Evolutionary conservation across 2,888 invertebrate genomes (phyloP), one percentile per base, ranked within the genome.

Genomic region (Cheiracanthium punctorium): DNA sequence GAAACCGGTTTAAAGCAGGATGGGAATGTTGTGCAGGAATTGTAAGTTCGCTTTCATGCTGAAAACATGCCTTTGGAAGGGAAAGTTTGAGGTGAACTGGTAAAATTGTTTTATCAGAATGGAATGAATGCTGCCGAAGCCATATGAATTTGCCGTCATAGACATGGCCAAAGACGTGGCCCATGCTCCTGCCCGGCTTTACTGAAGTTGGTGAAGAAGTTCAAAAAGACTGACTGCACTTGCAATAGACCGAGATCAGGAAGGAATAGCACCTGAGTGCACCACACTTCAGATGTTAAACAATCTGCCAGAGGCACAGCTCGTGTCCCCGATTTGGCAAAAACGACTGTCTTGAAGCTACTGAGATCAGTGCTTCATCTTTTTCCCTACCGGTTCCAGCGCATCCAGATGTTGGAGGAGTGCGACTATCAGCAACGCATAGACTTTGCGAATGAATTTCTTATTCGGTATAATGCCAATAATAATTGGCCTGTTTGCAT

Each of bases 361-460:
- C 30, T 73, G 0, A 48, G 7, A 2, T 71, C 29, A 4, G 43
- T 43, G 14, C 29, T 29, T 0, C 43, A 5, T 24, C 8, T 48
- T 10, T 52, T 72, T 30, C 0, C 0, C 43, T 29, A 52, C 10
- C n/a, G 29, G 0, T 72, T 72, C 30, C 48, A 72, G n/a, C 48
- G 20, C 30, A n/a, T 29, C 48, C 1, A 72, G 48, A 72, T 43
- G 72, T n/a, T 72, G 8, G 1, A 72, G n/a, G 28, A 14, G 29
- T 29, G n/a, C 30, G 52, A 72, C 20, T 1, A 2, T 4, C 30
- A 72, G 30, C 1, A 29, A 72, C 10, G 52, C 7, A 0, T 30
- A 8, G 43, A 72, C n/a, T 52, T 72, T 8, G 52, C 30, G 8
- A 48, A 72, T 72, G 72, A 72, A 48, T 48, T 52, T 8, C 41